A percentile compares a stretch with the other conserved stretches of the same genome.
These are phyloP conservation scores for Blastomussa wellsi DNA, from an alignment of 92 coral and sea anemone genomes.

Conservation along the genomic window DNA sequence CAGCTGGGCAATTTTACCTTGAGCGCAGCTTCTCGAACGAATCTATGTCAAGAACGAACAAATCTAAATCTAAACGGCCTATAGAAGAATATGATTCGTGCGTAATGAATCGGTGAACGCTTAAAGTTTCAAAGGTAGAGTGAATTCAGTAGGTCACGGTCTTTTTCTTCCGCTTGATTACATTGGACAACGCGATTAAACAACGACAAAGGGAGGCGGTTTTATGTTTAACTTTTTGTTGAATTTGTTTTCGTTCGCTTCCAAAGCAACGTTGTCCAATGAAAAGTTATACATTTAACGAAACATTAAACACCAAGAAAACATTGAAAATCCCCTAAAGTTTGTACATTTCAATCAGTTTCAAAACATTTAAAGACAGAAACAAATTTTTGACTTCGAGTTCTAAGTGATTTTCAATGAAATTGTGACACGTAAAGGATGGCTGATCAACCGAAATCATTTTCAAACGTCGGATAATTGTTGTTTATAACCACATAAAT, in stretches of 20 bases:
- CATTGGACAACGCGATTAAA: background rate
- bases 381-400: too few species aligned
- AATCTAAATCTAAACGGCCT: background rate
- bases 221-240: conserved; percentile 1
- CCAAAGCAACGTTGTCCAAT: background rate
- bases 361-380: background rate
- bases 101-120: background rate
- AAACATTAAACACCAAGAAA: background rate
- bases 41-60: background rate
- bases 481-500: conserved; percentile 13
- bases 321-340: background rate
- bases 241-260: conserved; percentile 17
- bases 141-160: background rate
- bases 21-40: conserved; percentile 1
- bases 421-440: conserved; percentile 4
- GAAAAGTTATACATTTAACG: background rate
- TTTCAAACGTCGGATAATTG: background rate
- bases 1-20: background rate
- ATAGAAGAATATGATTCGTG: too few species aligned
- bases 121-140: background rate
- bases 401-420: background rate
- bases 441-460: conserved; percentile 12
- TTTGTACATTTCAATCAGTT: too few species aligned
- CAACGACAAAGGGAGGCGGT: background rate
- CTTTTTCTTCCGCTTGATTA: conserved; percentile 14